Conservation (phyloP, 2,797 vertebrate genomes). For the Crypturellus tataupa region DNA sequence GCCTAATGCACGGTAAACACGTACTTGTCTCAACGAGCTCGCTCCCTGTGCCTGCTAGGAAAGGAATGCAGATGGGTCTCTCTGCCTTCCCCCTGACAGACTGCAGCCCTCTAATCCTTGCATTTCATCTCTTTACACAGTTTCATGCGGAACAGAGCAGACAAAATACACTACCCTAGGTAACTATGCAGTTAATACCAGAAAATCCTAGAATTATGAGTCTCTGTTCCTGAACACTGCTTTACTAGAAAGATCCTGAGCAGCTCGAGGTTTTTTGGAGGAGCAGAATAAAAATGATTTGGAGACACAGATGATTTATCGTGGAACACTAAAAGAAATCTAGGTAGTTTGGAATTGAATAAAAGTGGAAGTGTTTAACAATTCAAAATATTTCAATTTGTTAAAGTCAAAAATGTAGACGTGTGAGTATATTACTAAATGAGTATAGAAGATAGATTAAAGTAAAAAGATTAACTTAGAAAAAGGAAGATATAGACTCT, state of each 20-base stretch:
- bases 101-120: constrained; percentile 32
- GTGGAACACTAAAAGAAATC: neutral
- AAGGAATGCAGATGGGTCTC: constrained; percentile 32
- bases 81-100: neutral
- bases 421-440: neutral
- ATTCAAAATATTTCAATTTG: neutral
- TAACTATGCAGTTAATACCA: neutral
- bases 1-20: neutral
- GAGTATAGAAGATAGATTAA: neutral
- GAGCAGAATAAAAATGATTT: neutral
- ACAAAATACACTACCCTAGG: neutral
- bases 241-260: neutral
- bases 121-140: neutral
- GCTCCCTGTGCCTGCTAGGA: neutral
- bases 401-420: neutral
- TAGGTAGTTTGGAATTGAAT: neutral
- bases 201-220: neutral
- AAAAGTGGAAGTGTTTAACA: neutral
- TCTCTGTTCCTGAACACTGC: neutral
- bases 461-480: neutral
- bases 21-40: neutral
- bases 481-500: neutral
- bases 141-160: neutral
- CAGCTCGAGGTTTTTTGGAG: neutral
- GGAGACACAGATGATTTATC: neutral